Evolutionary conservation across 2,888 invertebrate genomes (phyloP).

Genomic region (Pollenia griseotomentosa): DNA sequence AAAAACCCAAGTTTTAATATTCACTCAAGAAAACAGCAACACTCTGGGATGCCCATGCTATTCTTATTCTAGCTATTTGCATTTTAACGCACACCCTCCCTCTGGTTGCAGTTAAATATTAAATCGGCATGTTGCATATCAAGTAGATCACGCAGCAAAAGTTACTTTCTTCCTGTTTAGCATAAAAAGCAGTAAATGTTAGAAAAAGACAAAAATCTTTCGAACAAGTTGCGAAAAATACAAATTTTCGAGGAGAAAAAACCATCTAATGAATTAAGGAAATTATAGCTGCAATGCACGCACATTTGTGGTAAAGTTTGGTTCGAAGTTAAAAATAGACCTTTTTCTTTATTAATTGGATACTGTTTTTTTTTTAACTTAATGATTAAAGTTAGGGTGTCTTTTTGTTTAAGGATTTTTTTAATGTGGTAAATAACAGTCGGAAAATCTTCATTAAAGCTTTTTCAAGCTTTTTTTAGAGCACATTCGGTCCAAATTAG

Average conservation of each 20-base stretch:
- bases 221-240: slow-evolving; percentile 26
- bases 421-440: no score
- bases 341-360: not conserved
- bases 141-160: slow-evolving; percentile 71
- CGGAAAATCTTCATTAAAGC: no score
- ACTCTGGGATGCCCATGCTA: slow-evolving; percentile 8
- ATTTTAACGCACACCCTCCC: slow-evolving; percentile 13
- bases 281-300: slow-evolving; percentile 71
- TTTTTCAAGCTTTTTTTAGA: no score
- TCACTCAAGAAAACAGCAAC: slow-evolving; percentile 7
- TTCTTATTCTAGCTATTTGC: not conserved
- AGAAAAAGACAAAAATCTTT: not conserved
- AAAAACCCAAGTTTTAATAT: not conserved
- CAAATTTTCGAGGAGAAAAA: slow-evolving; percentile 15
- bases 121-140: slow-evolving; percentile 52
- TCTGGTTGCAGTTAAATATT: slow-evolving; percentile 40
- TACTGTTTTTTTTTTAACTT: not conserved
- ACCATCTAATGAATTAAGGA: slow-evolving; percentile 40
- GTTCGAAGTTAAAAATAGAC: slow-evolving; percentile 26
- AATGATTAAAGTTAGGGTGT: no score
- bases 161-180: slow-evolving; percentile 73
- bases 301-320: slow-evolving; percentile 65
- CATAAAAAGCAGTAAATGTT: slow-evolving; percentile 65
- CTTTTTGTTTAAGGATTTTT: no score
- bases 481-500: no score